phyloP scores from a whole-genome alignment of 2,797 vertebrate genomes.

The Sebastes trivittatus region DNA sequence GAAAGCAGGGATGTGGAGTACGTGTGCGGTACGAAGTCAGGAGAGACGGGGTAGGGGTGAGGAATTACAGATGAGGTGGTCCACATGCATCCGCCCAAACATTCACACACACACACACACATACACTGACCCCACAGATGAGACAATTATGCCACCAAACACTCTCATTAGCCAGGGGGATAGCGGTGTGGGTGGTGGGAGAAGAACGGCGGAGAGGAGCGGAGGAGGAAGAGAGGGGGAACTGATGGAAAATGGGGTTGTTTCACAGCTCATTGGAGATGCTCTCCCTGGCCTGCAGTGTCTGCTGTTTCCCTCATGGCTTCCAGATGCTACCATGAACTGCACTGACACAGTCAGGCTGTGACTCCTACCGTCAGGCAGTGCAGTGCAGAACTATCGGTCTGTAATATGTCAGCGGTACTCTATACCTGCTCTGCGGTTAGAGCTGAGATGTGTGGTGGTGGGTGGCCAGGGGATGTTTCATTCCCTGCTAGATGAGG shows the following conservation, averaged over 20 bases:
- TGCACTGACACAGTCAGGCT: constrained; percentile 56
- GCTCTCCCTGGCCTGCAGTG: constrained; percentile 78
- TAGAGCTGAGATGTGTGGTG: constrained; percentile 40
- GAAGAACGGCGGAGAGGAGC: constrained; percentile 57
- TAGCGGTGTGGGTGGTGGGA: constrained; percentile 77
- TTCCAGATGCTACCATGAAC: constrained; percentile 83
- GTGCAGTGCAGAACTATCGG: constrained; percentile 28
- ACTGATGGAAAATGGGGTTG: constrained; percentile 85
- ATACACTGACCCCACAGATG: constrained; percentile 69
- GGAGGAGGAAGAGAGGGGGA: constrained; percentile 70
- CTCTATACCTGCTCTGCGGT: constrained; percentile 66
- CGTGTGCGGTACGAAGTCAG: constrained; percentile 44
- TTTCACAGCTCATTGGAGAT: constrained; percentile 88
- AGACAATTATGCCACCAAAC: constrained; percentile 80
- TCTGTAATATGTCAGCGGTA: constrained; percentile 64
- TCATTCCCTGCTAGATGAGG: constrained; percentile 43
- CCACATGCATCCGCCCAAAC: constrained; percentile 36
- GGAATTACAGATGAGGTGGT: constrained; percentile 67
- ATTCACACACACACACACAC: constrained; percentile 23
- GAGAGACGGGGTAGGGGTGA: constrained; percentile 29
- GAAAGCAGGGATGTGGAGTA: constrained; percentile 46
- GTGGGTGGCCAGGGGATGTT: constrained; percentile 59
- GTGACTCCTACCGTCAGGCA: constrained; percentile 50
- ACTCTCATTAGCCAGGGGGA: constrained; percentile 77
- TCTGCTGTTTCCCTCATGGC: constrained; percentile 82